These are phyloP conservation scores for Mixornis gularis DNA, from an alignment of 2,113 vertebrate species.

Conservation along the genomic window DNA sequence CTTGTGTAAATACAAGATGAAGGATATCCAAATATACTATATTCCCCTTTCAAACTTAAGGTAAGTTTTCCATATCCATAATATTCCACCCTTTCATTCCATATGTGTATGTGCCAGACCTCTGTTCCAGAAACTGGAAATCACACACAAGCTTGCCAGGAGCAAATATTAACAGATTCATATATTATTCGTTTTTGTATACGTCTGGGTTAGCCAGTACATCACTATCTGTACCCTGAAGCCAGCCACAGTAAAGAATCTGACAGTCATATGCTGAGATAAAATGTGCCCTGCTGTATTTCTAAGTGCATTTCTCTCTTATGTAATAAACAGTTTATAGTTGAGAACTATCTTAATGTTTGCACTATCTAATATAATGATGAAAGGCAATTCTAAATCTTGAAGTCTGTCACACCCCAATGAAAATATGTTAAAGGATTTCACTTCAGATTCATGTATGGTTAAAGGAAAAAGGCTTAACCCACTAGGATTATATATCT, in stretches of 20 bases:
- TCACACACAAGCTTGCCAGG: slow-evolving; percentile 48
- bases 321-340: slow-evolving; percentile 61
- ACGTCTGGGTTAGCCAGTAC: slow-evolving; percentile 35
- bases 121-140: slow-evolving; percentile 62
- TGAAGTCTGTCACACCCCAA: not conserved
- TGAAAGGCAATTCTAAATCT: slow-evolving; percentile 50
- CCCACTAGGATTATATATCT: not conserved
- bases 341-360: slow-evolving; percentile 50
- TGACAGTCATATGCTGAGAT: slow-evolving; percentile 17
- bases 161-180: slow-evolving; percentile 62
- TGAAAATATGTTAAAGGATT: slow-evolving; percentile 31
- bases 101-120: slow-evolving; percentile 46
- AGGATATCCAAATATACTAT: slow-evolving; percentile 63
- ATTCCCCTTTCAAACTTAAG: slow-evolving; percentile 59
- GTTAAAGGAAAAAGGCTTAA: slow-evolving; percentile 11
- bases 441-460: not conserved
- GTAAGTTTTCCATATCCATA: slow-evolving; percentile 65
- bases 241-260: slow-evolving; percentile 6
- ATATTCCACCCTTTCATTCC: slow-evolving; percentile 50
- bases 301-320: slow-evolving; percentile 55
- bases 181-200: slow-evolving; percentile 59
- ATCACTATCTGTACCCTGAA: slow-evolving; percentile 45
- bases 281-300: slow-evolving; percentile 47
- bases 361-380: slow-evolving; percentile 29
- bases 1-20: slow-evolving; percentile 68